These are phyloP conservation scores for Atta cephalotes DNA, from an alignment of 1,140 invertebrate species.

Conservation along the genomic window DNA sequence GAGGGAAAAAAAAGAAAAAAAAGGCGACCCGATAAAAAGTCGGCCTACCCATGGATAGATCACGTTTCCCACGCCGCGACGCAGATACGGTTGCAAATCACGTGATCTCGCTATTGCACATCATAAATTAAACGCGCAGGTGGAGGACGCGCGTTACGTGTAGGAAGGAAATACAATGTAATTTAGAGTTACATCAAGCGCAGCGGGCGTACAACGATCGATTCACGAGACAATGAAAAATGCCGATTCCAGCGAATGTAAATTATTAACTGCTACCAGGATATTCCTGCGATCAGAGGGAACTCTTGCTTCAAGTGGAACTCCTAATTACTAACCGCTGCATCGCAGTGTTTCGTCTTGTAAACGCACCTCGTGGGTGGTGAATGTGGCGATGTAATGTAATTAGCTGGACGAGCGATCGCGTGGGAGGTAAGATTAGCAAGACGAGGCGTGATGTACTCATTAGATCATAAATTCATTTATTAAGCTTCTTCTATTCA, in stretches of 20 bases:
- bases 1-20: conserved; percentile 28
- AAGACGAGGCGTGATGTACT: conserved; percentile 16
- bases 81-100: conserved; percentile 23
- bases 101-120: conserved; percentile 42
- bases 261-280: conserved; percentile 16
- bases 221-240: conserved; percentile 31
- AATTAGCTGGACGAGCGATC: conserved; percentile 41
- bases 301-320: neutral
- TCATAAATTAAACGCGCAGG: conserved; percentile 49
- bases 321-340: conserved; percentile 39
- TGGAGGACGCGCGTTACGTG: neutral
- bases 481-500: neutral
- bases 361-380: conserved; percentile 24
- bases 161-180: conserved; percentile 1
- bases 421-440: conserved; percentile 10
- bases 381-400: conserved; percentile 12
- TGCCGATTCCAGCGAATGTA: conserved; percentile 1
- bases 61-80: conserved; percentile 2
- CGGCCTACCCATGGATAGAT: neutral
- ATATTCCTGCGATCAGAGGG: neutral
- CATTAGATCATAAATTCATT: conserved; percentile 47
- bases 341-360: neutral
- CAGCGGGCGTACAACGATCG: conserved; percentile 5
- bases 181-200: conserved; percentile 17
- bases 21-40: conserved; percentile 35